A percentile compares a stretch with the other conserved stretches of the same genome.
phyloP scores from a whole-genome alignment of 2,797 vertebrate genomes.

The Acanthurus leucopareius region DNA sequence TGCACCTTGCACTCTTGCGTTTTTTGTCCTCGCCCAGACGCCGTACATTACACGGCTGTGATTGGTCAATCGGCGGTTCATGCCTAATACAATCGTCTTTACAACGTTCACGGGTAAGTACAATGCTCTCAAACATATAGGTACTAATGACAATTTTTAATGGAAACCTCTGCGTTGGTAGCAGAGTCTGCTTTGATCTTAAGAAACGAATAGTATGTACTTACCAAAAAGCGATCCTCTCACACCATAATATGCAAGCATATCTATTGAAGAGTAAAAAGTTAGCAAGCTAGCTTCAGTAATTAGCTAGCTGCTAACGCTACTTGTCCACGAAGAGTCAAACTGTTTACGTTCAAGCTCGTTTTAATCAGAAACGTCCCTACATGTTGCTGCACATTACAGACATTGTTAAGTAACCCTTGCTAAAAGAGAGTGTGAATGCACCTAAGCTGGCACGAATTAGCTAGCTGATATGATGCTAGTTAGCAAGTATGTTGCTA shows the following conservation, averaged over 20 bases:
- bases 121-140: constrained; percentile 6
- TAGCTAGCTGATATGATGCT: background rate
- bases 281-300: constrained; percentile 34
- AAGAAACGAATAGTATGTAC: background rate
- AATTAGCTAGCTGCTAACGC: constrained; percentile 43
- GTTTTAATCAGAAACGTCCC: background rate
- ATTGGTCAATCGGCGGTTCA: constrained; percentile 61
- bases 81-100: constrained; percentile 33
- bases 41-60: constrained; percentile 61
- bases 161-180: fast-evolving
- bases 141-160: background rate
- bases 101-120: constrained; percentile 63
- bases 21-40: constrained; percentile 49
- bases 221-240: fast-evolving
- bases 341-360: background rate
- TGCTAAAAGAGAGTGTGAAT: background rate
- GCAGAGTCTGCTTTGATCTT: fast-evolving
- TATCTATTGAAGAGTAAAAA: background rate
- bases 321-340: background rate
- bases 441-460: fast-evolving
- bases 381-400: fast-evolving
- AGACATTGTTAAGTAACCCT: fast-evolving
- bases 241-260: fast-evolving
- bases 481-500: constrained; percentile 7
- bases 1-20: fast-evolving